Base-by-base conservation (phyloP, 2,888 invertebrate species). In the Watsonalla cultraria region DNA sequence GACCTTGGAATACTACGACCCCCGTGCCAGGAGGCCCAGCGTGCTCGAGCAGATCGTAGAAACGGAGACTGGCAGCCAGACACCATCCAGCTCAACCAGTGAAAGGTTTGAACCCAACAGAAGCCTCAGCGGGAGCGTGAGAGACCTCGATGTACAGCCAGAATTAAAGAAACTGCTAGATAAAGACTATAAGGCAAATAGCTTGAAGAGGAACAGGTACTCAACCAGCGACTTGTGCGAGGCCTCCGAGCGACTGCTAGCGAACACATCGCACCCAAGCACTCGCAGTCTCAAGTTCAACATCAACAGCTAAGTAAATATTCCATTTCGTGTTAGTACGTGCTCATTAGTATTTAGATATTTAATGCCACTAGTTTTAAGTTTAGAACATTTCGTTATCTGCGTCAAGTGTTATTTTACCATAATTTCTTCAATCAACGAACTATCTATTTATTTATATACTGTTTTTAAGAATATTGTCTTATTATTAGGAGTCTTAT, bases 221-320 rank as follows among this genome's bases (percentile, higher is more conserved):
- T 95, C 94, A 46, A 92, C 94, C 8, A 94, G 94, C 55, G 95
- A 95, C 74, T 91, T 94, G 33, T 92, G 93, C 66, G 93, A 92
- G 60, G 92, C 91, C 53, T 87, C 92, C 0, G 86, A 91, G 59
- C 74, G 92, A 57, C 84, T 94, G 61, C 91, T 93, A 54, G 92
- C 92, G 8, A 84, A 90, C 55, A 81, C 88, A 47, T 89, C 92
- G 13, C 86, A 94, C 60, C 92, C 93, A 45, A 93, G 94, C 67
- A 93, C 94, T 6, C 91, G 93, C 56, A 94, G 94, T 56, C 87
- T 94, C 64, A 93, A 94, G 72, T 92, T 92, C 63, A 89, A 90
- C 67, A 79, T 86, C 65, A 89, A 88, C 70, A 86, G 82, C 74
- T 90, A 89, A 80, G 69, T 72, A 60, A 64, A 62, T 68, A 84